These are phyloP conservation scores for Leucopsar rothschildi DNA, from an alignment of 2,113 vertebrate species.

Conservation along the genomic window DNA sequence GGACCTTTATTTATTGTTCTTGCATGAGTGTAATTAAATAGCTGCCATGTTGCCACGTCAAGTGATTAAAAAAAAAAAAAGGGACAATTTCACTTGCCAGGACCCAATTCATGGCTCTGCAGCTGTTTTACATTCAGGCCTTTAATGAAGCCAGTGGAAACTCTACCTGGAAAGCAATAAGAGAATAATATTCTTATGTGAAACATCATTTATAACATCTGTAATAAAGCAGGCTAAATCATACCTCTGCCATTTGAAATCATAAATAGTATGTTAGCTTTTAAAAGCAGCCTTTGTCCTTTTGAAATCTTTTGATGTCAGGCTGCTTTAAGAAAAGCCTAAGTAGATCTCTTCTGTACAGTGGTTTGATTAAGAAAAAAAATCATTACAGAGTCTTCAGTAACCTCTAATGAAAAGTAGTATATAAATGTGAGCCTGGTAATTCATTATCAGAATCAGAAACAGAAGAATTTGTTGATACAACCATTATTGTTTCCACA, in stretches of 20 bases:
- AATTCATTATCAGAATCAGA: neutral
- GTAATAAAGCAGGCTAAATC: conserved; percentile 32
- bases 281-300: conserved; percentile 30
- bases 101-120: neutral
- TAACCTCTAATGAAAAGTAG: neutral
- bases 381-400: neutral
- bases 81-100: neutral
- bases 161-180: conserved; percentile 40
- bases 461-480: conserved; percentile 4
- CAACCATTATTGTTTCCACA: neutral
- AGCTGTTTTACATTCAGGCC: conserved; percentile 34
- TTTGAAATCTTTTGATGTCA: conserved; percentile 43
- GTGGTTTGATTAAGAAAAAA: conserved; percentile 18
- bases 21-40: conserved; percentile 54
- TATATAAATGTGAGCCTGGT: neutral
- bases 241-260: conserved; percentile 33
- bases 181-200: conserved; percentile 3
- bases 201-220: conserved; percentile 32
- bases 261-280: conserved; percentile 2
- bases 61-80: neutral
- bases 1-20: conserved; percentile 64
- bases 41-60: conserved; percentile 5
- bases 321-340: conserved; percentile 6
- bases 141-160: conserved; percentile 27
- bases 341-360: neutral